phyloP scores from a whole-genome alignment of 2,888 invertebrate species.

The Alsophila aescularia region DNA sequence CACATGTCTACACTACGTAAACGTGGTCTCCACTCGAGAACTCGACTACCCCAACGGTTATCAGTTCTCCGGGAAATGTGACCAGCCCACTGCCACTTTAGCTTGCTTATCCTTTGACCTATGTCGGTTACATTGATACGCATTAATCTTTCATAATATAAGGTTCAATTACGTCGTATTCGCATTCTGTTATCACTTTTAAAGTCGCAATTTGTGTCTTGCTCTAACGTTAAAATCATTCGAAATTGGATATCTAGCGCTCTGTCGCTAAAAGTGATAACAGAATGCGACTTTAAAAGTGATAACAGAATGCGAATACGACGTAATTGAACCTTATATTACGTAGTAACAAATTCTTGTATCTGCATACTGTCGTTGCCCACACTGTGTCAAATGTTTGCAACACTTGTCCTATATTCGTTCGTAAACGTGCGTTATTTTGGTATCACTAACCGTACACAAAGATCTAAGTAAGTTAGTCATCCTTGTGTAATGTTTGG shows the following conservation, averaged over 20 bases:
- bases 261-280: neutral
- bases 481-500: constrained; percentile 56
- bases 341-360: constrained; percentile 16
- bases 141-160: constrained; percentile 1
- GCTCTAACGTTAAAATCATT: constrained; percentile 9
- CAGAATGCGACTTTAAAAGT: neutral
- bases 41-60: too few relatives aligned
- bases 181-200: constrained; percentile 5
- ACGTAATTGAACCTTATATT: neutral
- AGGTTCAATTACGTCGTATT: constrained; percentile 1
- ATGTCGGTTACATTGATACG: too few relatives aligned
- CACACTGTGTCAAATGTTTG: constrained; percentile 53
- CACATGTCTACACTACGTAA: too few relatives aligned
- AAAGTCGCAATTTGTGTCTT: neutral
- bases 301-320: constrained; percentile 8
- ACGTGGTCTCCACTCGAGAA: too few relatives aligned
- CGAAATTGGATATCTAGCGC: constrained; percentile 1
- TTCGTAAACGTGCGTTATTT: constrained; percentile 54
- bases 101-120: too few relatives aligned
- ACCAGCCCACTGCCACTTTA: too few relatives aligned
- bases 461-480: constrained; percentile 62
- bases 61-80: too few relatives aligned
- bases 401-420: constrained; percentile 72
- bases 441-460: constrained; percentile 59
- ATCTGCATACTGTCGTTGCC: constrained; percentile 46